A percentile compares a stretch with the other conserved stretches of the same genome.
Evolutionary conservation across 2,797 vertebrate genomes (phyloP).

Genomic region (Okamejei kenojei): DNA sequence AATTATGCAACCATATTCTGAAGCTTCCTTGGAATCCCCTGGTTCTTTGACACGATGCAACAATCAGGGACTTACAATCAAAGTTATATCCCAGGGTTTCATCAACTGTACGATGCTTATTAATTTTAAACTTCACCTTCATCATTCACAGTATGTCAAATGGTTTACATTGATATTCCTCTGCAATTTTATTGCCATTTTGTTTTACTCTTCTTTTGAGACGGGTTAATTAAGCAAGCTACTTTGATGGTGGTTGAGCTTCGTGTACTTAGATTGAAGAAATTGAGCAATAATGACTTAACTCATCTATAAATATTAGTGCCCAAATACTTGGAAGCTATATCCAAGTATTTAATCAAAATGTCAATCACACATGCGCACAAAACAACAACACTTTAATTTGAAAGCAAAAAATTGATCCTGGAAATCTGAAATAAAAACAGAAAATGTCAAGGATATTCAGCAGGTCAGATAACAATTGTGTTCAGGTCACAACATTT

Average conservation of each 20-base stretch:
- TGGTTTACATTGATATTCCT: background rate
- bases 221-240: background rate
- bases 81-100: background rate
- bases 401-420: no score
- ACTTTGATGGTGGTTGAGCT: background rate
- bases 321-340: no score
- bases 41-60: no score
- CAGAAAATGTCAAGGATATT: no score
- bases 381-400: background rate
- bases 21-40: background rate
- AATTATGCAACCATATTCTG: background rate
- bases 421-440: no score
- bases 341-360: background rate
- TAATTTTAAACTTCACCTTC: background rate
- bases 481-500: no score
- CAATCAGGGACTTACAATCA: background rate
- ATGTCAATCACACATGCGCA: background rate
- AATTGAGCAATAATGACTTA: background rate
- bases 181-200: background rate
- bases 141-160: background rate
- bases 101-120: background rate
- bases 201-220: background rate
- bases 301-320: background rate
- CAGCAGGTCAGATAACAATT: no score
- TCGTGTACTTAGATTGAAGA: background rate